Base-by-base conservation (phyloP, 2,888 invertebrate genomes). In the Stramonita haemastoma region DNA sequence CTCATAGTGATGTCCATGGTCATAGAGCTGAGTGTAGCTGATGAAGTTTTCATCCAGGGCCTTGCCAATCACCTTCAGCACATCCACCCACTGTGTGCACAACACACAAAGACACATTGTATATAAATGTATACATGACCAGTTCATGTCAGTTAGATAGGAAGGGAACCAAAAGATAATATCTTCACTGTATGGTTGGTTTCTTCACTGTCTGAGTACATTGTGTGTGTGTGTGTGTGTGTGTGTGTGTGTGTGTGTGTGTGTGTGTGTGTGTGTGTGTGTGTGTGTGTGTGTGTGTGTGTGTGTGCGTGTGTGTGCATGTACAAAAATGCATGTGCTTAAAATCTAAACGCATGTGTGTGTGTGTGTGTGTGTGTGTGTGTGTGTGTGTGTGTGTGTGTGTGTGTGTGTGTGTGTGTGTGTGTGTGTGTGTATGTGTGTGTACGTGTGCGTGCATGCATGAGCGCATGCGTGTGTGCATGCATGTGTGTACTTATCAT, bases 31-130 rank as follows among this genome's bases (percentile, higher is more conserved):
- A 1, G 91, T 93, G 92, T 92, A 96, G 94, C 94, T 92, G 36
- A 97, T 96, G 84, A 96, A 95, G 94, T 97, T 97, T 88, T 96
- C 95, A 6, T 94, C 92, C 57, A 97, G 95, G n/a, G 97, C 97
- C 88, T 95, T 95, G 32, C 95, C 96, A 22, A 97, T 94, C 84
- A 97, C 95, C 85, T 96, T 95, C 86, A 97, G 93, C 26, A 97
- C 96, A 91, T 96, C 96, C 1, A 92, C 92, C 96, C 97, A 96
- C 96, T 96, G 96, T 90, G 91, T 94, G 85, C 87, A 92, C 87
- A 88, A 89, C 86, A 60, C 86, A 89, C 83, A 90, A 36, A 46
- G 6, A 46, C 8, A 46, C 46, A n/a, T n/a, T n/a, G n/a, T n/a
- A n/a, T n/a, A n/a, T n/a, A n/a, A n/a, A 46, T 8, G 8, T 8